A percentile compares a stretch with the other conserved stretches of the same genome.
These are phyloP conservation scores for Theonella swinhoei DNA, from an alignment of 37 sponge, comb jelly and placozoan species.

Conservation along the genomic window DNA sequence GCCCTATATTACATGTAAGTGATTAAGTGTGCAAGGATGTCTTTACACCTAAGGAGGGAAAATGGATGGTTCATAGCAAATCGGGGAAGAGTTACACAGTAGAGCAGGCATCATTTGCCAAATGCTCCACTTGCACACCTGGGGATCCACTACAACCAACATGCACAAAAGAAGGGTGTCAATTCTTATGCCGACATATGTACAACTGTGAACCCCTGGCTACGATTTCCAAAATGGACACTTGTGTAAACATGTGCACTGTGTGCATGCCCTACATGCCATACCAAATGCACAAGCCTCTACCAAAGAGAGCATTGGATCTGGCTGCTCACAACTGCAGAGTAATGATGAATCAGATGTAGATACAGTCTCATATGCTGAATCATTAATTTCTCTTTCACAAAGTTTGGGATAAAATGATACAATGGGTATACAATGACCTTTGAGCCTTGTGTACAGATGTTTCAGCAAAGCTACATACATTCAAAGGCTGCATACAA, in stretches of 20 bases:
- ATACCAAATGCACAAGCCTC: too few relatives aligned
- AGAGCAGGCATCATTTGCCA: not conserved
- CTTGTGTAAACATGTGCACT: slow-evolving; percentile 47
- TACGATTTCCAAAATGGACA: slow-evolving; percentile 55
- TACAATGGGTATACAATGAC: too few relatives aligned
- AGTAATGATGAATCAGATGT: too few relatives aligned
- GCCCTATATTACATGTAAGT: too few relatives aligned
- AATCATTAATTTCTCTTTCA: too few relatives aligned
- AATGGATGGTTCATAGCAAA: slow-evolving; percentile 13
- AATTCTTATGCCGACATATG: slow-evolving; percentile 28
- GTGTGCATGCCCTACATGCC: slow-evolving; percentile 25
- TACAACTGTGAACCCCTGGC: slow-evolving; percentile 54
- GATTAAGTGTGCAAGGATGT: too few relatives aligned
- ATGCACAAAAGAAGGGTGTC: slow-evolving; percentile 23
- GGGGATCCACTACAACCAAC: not conserved
- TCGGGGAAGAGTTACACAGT: slow-evolving; percentile 11
- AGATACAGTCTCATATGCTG: too few relatives aligned
- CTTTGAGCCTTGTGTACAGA: not conserved
- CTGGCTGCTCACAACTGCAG: too few relatives aligned
- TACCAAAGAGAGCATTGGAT: too few relatives aligned
- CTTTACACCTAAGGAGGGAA: not conserved
- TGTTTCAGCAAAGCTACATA: not conserved
- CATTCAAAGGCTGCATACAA: not conserved
- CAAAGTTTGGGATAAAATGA: too few relatives aligned
- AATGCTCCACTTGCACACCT: not conserved